Evolutionary conservation across 2,888 invertebrate species (phyloP), one percentile per base, ranked within the genome.

Genomic region (Electrophaes corylata): DNA sequence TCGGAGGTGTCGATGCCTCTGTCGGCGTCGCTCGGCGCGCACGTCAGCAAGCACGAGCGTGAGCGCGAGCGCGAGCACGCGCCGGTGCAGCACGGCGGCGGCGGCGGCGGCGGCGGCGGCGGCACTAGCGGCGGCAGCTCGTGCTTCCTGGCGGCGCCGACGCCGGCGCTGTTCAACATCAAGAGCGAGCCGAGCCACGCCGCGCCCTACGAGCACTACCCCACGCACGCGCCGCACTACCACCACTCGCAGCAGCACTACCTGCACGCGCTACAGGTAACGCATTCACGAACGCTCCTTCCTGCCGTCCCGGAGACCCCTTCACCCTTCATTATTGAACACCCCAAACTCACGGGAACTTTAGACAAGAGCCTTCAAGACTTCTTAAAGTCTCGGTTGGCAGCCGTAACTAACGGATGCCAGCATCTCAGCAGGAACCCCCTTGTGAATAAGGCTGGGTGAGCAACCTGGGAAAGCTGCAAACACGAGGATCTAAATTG

Each of bases 171-270:
- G 57, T 90, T 89, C 82, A 90, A 84, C 78, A 88, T 90, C 81
- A 92, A 90, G 81, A 89, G 86, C 79, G 88, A 88, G 78, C 91
- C 88, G 54, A 80, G 75, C 71, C 76, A 80, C 54, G 72, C 81
- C 61, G 62, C 70, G 62, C 71, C 72, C 51, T 88, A 83, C 76
- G 86, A 84, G 65, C 72, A 72, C 31, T 86, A 84, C 76, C 65
- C 83, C 75, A 65, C 83, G 73, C 70, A 82, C 58, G 65, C 66
- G 44, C 67, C 67, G 57, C 88, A 83, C 68, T 88, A 84, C 75
- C 89, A 86, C 81, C 33, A 33, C 33, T 83, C 83, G 57, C 93
- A 93, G 66, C 92, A 87, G 53, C 93, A 93, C 72, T 93, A 93
- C 73, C 79, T 93, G 65, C 93, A 93, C 74, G 93, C 93, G 23